phyloP scores from a whole-genome alignment of 2,888 invertebrate genomes.

The Eupithecia inturbata region DNA sequence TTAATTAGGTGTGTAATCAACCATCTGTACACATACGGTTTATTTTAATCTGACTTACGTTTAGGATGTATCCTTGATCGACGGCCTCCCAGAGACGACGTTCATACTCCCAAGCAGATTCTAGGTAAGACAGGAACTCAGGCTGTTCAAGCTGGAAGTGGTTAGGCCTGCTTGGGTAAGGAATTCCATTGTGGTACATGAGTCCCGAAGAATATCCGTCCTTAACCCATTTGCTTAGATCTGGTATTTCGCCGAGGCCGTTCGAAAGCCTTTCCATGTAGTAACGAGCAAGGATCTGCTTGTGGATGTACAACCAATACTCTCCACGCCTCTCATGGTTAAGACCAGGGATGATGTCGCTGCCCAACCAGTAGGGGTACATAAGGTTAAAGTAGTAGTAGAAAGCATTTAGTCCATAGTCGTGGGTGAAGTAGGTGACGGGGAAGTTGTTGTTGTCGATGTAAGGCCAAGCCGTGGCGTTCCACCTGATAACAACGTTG shows the following conservation, averaged over 20 bases:
- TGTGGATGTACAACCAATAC: conserved; percentile 84
- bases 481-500: conserved; percentile 84
- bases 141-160: conserved; percentile 79
- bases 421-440: conserved; percentile 89
- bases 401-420: conserved; percentile 86
- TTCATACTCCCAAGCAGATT: conserved; percentile 79
- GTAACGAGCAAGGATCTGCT: conserved; percentile 88
- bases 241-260: conserved; percentile 86
- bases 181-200: conserved; percentile 86
- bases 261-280: conserved; percentile 90
- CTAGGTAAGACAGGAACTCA: conserved; percentile 69
- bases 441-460: conserved; percentile 83
- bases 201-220: conserved; percentile 87
- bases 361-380: conserved; percentile 87
- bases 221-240: conserved; percentile 81
- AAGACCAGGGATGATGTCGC: conserved; percentile 74
- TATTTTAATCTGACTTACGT: conserved; percentile 58
- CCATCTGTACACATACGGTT: not conserved
- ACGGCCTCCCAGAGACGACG: conserved; percentile 85
- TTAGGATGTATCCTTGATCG: conserved; percentile 81
- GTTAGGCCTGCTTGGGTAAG: conserved; percentile 86
- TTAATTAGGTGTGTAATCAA: not conserved
- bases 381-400: conserved; percentile 86
- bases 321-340: conserved; percentile 86
- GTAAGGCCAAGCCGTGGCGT: conserved; percentile 85